Conservation (phyloP, 2,113 vertebrate species). For the Nesospiza acunhae region DNA sequence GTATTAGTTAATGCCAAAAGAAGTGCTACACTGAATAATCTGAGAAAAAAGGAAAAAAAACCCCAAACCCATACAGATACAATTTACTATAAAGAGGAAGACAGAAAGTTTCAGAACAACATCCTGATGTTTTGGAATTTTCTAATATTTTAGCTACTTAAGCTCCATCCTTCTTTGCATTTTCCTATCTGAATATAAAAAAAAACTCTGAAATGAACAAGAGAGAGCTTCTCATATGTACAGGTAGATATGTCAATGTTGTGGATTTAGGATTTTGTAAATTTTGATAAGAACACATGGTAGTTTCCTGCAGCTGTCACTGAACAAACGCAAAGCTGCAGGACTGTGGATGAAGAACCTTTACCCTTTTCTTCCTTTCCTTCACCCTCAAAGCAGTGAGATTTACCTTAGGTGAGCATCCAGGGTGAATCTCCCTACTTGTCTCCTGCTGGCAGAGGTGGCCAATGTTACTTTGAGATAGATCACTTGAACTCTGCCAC, state of each 20-base stretch:
- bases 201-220: fast-evolving
- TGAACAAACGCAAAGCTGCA: background rate
- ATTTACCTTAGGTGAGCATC: background rate
- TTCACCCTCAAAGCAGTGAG: background rate
- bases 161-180: background rate
- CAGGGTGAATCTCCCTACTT: background rate
- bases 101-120: background rate
- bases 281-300: background rate
- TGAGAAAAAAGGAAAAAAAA: background rate
- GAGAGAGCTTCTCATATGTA: fast-evolving
- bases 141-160: background rate
- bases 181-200: background rate
- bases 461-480: background rate
- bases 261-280: background rate
- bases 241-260: background rate
- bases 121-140: background rate
- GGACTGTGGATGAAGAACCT: background rate
- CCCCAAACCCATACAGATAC: fast-evolving
- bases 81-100: background rate
- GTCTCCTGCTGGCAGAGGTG: fast-evolving
- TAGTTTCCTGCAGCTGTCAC: background rate
- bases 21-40: background rate
- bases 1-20: background rate
- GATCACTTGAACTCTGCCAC: background rate
- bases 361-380: background rate